Base-by-base conservation (phyloP, 2,888 invertebrate species). In the Saturnia pavonia region DNA sequence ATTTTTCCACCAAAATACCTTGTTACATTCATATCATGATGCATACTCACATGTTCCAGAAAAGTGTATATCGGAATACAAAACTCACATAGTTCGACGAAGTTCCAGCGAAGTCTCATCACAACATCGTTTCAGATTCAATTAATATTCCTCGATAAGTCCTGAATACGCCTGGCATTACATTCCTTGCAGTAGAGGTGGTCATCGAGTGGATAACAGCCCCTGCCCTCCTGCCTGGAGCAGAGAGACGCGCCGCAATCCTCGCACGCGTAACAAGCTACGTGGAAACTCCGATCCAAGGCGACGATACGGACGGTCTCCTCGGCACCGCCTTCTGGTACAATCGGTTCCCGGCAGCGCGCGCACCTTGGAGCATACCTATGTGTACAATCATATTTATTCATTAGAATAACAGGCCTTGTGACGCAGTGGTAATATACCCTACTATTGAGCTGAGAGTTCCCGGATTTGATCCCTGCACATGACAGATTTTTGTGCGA, bases 261-360 rank as follows among this genome's bases (percentile, higher is more conserved):
- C 96, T 98, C 98, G 84, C 98, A 99, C 79, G 97, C 97, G 88
- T 99, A 99, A 88, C 99, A 99, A 68, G 96, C 96, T 66, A 99
- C 97, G 89, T 99, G 99, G 91, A 99, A 99, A 88, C 98, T 99
- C 80, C 98, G 96, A 90, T 99, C 99, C 75, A 99, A 94, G 0
- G 99, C 99, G 1, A 99, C 99, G 2, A 99, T 99, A 48, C 99
- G 95, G 0, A 99, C 98, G 0, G 99, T 99, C 91, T 99, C 99
- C 76, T 99, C 99, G 77, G 98, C 96, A 0, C 99, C 99, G 1
- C 97, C 96, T 82, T 98, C 98, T 0, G 99, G 99, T 95, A 99
- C 98, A 68, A 99, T 99, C 0, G 99, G 99, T 78, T 97, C 95
- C 73, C 97, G 96, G 86, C 99, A 99, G 0, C 98, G 98, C 83